A percentile compares a stretch with the other conserved stretches of the same genome.
phyloP scores from a whole-genome alignment of 1,140 invertebrate species.

The Hylaeus anthracinus region DNA sequence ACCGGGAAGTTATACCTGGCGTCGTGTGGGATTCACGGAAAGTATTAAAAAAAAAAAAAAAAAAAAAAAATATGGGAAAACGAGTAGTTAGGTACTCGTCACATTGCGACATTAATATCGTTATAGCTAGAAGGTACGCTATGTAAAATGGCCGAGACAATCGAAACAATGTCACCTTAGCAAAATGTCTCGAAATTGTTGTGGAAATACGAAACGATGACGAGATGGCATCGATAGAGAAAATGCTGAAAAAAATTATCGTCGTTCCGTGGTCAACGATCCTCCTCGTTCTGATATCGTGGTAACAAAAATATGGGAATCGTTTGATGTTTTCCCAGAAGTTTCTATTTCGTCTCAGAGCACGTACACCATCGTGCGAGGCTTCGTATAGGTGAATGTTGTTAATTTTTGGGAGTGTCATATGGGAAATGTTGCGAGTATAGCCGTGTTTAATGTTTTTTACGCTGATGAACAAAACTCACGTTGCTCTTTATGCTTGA shows the following conservation, averaged over 20 bases:
- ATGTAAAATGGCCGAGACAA: constrained; percentile 72
- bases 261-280: not conserved
- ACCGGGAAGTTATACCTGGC: not conserved
- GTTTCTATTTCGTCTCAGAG: constrained; percentile 7
- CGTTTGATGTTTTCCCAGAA: constrained; percentile 8
- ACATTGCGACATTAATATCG: constrained; percentile 53
- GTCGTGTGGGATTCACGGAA: not conserved
- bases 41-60: too few species aligned
- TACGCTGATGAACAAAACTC: not conserved
- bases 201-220: not conserved
- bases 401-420: not conserved
- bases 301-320: not conserved
- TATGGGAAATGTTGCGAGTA: not conserved
- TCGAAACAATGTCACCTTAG: constrained; percentile 51
- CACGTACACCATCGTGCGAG: not conserved
- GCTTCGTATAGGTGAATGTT: not conserved
- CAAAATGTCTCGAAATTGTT: constrained; percentile 35
- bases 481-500: not conserved
- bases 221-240: constrained; percentile 1
- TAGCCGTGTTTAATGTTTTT: not conserved
- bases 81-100: constrained; percentile 12
- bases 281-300: not conserved
- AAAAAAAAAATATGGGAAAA: constrained; percentile 3
- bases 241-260: constrained; percentile 11
- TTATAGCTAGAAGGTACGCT: constrained; percentile 58